phyloP scores from a whole-genome alignment of 2,113 vertebrate genomes.

The Labeo catla region DNA sequence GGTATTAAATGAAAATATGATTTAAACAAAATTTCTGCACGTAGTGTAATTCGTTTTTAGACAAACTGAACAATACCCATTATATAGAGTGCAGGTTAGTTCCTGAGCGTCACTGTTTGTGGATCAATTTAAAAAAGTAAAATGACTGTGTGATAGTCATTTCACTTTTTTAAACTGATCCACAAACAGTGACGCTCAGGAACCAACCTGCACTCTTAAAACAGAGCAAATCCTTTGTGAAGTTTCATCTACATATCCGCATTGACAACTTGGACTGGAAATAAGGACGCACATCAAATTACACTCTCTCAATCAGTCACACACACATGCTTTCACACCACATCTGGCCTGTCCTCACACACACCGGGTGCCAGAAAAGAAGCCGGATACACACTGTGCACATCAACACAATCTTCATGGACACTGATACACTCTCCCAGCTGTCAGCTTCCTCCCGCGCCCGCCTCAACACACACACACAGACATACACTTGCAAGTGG shows the following conservation, averaged over 20 bases:
- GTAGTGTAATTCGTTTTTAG: background rate
- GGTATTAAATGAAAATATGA: background rate
- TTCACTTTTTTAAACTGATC: background rate
- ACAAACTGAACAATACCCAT: background rate
- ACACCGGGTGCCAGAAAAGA: conserved; percentile 51
- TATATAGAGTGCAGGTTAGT: too few relatives aligned
- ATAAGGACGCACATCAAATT: conserved; percentile 33
- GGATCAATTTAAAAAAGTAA: too few relatives aligned
- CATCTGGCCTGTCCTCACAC: conserved; percentile 52
- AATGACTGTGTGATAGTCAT: too few relatives aligned
- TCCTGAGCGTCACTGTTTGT: too few relatives aligned
- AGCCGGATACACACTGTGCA: conserved; percentile 54
- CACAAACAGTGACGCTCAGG: background rate
- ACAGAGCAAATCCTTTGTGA: conserved; percentile 5
- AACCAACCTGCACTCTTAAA: conserved; percentile 4
- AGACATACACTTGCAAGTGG: conserved; percentile 8
- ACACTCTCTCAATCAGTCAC: conserved; percentile 34
- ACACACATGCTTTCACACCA: conserved; percentile 47
- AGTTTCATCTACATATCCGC: background rate
- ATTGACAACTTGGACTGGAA: conserved; percentile 38
- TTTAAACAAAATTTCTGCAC: background rate
- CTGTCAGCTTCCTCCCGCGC: conserved; percentile 48
- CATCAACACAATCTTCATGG: conserved; percentile 55
- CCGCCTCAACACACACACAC: conserved; percentile 16
- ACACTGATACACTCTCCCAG: conserved; percentile 50